Conservation (phyloP, 2,113 vertebrate genomes). For the Lonchura striata region DNA sequence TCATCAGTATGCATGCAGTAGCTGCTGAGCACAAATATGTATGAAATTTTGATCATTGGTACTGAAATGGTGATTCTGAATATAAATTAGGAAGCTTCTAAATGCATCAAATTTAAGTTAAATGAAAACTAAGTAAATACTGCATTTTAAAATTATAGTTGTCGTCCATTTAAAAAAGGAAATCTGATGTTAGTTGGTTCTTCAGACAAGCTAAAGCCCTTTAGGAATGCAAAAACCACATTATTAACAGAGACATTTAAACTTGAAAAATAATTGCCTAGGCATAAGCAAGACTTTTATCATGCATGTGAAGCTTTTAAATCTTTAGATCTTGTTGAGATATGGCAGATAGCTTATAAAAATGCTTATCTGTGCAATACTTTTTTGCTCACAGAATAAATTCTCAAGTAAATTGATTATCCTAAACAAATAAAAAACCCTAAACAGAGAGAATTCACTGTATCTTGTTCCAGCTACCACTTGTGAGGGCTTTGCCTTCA, state of each 20-base stretch:
- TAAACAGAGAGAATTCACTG: not conserved
- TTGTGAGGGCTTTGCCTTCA: not conserved
- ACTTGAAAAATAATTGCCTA: conserved; percentile 48
- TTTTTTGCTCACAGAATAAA: conserved; percentile 15
- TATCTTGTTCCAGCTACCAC: not conserved
- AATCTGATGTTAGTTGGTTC: not conserved
- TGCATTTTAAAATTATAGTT: not conserved
- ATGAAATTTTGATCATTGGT: conserved; percentile 54
- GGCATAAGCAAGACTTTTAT: conserved; percentile 25
- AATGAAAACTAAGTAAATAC: not conserved
- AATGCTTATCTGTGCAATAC: not conserved
- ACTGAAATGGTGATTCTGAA: conserved; percentile 48
- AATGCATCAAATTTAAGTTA: not conserved
- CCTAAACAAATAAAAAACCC: not conserved
- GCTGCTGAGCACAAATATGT: conserved; percentile 45
- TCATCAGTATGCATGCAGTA: conserved; percentile 41
- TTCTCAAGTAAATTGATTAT: not conserved
- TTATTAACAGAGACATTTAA: conserved; percentile 29
- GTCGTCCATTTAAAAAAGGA: not conserved
- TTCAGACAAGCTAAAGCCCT: not conserved
- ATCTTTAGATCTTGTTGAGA: conserved; percentile 29
- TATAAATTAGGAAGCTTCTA: conserved; percentile 33
- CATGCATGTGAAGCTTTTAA: conserved; percentile 21
- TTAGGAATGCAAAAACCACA: not conserved
- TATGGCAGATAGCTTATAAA: conserved; percentile 18